phyloP scores from a whole-genome alignment of 2,888 invertebrate species.

The Gerris lacustris region DNA sequence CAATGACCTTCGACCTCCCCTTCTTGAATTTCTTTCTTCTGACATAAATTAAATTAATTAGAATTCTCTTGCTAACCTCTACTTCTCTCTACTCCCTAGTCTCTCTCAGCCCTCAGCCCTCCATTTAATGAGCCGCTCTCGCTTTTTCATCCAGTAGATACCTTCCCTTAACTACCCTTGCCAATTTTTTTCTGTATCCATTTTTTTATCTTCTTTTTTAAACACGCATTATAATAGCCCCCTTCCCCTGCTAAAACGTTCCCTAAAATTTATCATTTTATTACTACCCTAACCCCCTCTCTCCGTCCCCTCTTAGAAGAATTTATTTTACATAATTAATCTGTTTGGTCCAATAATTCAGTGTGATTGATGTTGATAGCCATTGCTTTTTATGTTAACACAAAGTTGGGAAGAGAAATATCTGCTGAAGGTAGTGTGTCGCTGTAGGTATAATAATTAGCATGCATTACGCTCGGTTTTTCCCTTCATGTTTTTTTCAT shows the following conservation, averaged over 20 bases:
- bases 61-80: background rate
- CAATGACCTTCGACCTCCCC: background rate
- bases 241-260: background rate
- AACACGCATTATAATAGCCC: background rate
- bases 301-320: background rate
- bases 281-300: background rate
- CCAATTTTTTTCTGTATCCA: background rate
- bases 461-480: too few species aligned
- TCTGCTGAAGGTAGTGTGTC: too few species aligned
- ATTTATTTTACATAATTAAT: background rate
- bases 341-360: background rate
- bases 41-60: slow-evolving; percentile 3
- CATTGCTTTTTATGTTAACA: background rate
- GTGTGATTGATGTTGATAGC: background rate
- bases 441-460: too few species aligned
- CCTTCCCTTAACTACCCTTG: background rate
- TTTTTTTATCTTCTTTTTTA: background rate
- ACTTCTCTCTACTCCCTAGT: too few species aligned
- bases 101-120: too few species aligned
- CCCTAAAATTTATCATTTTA: slow-evolving; percentile 1
- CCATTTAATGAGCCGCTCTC: background rate
- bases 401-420: too few species aligned
- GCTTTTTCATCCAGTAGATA: background rate
- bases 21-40: background rate
- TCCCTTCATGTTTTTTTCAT: too few species aligned